These are phyloP conservation scores for Phylloscopus trochilus DNA, from an alignment of 2,113 vertebrate genomes.

Conservation along the genomic window DNA sequence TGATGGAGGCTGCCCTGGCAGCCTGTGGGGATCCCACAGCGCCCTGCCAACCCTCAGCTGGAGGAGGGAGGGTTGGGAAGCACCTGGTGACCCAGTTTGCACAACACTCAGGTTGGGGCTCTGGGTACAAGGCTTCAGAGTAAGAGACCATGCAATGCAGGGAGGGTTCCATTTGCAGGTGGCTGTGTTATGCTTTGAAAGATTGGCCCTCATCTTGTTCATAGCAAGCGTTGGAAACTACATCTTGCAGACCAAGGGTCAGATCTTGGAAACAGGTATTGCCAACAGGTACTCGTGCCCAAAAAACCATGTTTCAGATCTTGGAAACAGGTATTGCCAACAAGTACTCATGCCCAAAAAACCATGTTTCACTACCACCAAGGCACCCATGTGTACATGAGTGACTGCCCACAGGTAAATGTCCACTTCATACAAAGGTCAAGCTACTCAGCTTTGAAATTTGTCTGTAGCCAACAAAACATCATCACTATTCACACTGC, in stretches of 20 bases:
- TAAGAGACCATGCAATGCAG: background rate
- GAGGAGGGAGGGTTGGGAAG: background rate
- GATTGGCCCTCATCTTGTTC: background rate
- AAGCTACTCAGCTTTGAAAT: background rate
- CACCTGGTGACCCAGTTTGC: background rate
- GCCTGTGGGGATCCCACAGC: rapidly evolving
- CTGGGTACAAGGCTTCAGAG: background rate
- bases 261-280: background rate
- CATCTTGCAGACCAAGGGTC: background rate
- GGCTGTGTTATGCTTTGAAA: background rate
- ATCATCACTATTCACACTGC: background rate
- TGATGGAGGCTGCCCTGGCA: background rate
- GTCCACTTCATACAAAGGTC: background rate
- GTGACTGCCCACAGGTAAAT: background rate
- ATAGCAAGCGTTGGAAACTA: background rate
- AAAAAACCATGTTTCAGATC: background rate
- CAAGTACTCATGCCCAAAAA: background rate
- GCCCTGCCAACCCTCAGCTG: rapidly evolving
- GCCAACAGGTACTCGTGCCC: background rate
- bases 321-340: background rate
- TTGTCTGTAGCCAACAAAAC: background rate
- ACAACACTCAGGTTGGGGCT: background rate
- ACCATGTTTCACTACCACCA: background rate
- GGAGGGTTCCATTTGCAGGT: background rate
- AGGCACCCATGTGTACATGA: background rate